phyloP scores from a whole-genome alignment of 2,113 vertebrate species.

The Hydropotes inermis region DNA sequence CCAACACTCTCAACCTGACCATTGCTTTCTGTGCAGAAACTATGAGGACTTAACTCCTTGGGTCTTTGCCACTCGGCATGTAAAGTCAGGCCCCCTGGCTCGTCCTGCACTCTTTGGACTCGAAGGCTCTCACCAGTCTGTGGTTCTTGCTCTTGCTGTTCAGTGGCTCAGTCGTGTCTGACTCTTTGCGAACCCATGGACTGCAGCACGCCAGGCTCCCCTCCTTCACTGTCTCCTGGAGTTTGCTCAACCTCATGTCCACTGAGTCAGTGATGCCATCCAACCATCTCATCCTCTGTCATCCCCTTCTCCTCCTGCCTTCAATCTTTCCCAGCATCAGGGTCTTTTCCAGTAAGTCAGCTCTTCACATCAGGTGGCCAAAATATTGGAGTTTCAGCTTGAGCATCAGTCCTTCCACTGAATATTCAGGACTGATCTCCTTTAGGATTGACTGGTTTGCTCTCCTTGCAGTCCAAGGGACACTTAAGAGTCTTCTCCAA shows the following conservation, averaged over 20 bases:
- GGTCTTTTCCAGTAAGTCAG: background rate
- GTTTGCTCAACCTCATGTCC: background rate
- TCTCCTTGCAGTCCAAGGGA: background rate
- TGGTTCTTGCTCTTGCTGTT: background rate
- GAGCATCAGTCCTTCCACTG: background rate
- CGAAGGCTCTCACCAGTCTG: background rate
- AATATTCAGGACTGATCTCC: background rate
- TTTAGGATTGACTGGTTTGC: background rate
- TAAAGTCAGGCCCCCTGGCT: background rate
- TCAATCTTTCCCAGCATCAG: background rate
- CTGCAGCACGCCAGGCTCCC: background rate
- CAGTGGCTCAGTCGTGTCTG: accelerated
- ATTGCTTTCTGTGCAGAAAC: background rate
- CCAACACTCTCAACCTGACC: background rate
- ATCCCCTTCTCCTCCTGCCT: background rate
- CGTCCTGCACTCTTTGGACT: background rate
- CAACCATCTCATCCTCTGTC: background rate
- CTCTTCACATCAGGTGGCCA: background rate
- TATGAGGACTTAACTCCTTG: background rate
- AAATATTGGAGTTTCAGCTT: background rate
- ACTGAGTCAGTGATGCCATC: background rate
- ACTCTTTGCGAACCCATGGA: background rate
- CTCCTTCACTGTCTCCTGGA: background rate
- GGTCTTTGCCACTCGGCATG: background rate
- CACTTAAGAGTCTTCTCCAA: background rate